phyloP scores from a whole-genome alignment of 2,888 invertebrate genomes.

The Sisyra terminalis region DNA sequence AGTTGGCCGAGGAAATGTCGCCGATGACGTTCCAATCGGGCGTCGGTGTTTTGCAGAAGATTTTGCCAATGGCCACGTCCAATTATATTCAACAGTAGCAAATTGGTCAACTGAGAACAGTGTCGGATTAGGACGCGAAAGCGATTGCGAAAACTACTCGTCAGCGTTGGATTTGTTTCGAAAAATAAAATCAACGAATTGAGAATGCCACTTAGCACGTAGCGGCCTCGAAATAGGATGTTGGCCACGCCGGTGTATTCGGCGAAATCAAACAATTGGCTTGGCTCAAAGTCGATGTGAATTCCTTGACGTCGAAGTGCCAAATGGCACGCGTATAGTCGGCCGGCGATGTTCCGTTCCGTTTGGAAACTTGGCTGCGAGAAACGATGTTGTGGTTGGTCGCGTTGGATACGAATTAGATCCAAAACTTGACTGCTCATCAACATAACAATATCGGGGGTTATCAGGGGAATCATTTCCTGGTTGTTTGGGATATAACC shows the following conservation, averaged over 20 bases:
- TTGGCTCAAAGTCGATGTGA: background rate
- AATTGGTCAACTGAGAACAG: constrained; percentile 1
- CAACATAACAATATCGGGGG: background rate
- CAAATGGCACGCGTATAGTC: too few relatives aligned
- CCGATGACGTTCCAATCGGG: background rate
- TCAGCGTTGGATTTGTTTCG: background rate
- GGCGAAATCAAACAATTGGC: background rate
- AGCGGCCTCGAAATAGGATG: background rate
- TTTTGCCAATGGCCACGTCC: background rate
- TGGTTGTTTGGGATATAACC: background rate
- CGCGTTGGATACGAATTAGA: background rate
- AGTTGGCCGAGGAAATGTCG: background rate
- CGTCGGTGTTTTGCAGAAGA: too few relatives aligned
- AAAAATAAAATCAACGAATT: background rate
- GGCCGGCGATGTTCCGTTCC: too few relatives aligned
- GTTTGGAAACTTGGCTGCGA: background rate
- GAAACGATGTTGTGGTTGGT: background rate
- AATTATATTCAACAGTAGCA: constrained; percentile 5
- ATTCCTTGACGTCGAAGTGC: background rate
- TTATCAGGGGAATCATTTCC: too few relatives aligned
- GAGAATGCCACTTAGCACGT: background rate
- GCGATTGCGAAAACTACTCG: background rate
- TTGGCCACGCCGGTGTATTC: background rate
- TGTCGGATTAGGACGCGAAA: background rate
- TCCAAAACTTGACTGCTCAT: background rate